Conservation (phyloP, 2,888 invertebrate genomes). For the Cephonodes hylas region DNA sequence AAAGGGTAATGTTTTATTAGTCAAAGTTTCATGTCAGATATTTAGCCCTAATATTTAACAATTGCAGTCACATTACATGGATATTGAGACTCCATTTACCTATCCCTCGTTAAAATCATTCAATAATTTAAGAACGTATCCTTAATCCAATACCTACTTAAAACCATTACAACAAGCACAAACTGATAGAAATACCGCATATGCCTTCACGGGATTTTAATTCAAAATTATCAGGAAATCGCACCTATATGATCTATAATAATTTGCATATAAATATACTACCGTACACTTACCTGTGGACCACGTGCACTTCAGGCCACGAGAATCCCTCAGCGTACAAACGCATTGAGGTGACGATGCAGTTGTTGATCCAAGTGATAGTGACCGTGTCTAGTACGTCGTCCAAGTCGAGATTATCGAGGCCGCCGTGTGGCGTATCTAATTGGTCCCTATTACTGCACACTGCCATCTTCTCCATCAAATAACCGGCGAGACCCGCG, state of each 20-base stretch:
- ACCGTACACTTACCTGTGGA: slow-evolving; percentile 54
- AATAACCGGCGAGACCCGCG: slow-evolving; percentile 91
- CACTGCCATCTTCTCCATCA: slow-evolving; percentile 91
- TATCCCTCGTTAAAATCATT: too few species aligned
- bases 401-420: slow-evolving; percentile 83
- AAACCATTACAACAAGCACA: too few species aligned
- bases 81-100: too few species aligned
- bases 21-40: too few species aligned
- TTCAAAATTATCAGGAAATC: too few species aligned
- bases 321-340: slow-evolving; percentile 85
- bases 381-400: slow-evolving; percentile 91
- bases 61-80: too few species aligned
- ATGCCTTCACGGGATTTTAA: too few species aligned
- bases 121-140: too few species aligned
- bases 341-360: slow-evolving; percentile 88
- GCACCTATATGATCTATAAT: too few species aligned
- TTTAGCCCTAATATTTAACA: too few species aligned
- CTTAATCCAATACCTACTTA: too few species aligned
- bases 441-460: slow-evolving; percentile 83
- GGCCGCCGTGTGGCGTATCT: slow-evolving; percentile 83
- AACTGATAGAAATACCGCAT: too few species aligned
- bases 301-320: slow-evolving; percentile 35
- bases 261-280: not conserved
- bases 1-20: not conserved
- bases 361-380: slow-evolving; percentile 89